Percentiles rank a stretch among this genome's conserved stretches.
Evolutionary conservation across 1,140 invertebrate species (phyloP).

Genomic region (Capitella teleta): DNA sequence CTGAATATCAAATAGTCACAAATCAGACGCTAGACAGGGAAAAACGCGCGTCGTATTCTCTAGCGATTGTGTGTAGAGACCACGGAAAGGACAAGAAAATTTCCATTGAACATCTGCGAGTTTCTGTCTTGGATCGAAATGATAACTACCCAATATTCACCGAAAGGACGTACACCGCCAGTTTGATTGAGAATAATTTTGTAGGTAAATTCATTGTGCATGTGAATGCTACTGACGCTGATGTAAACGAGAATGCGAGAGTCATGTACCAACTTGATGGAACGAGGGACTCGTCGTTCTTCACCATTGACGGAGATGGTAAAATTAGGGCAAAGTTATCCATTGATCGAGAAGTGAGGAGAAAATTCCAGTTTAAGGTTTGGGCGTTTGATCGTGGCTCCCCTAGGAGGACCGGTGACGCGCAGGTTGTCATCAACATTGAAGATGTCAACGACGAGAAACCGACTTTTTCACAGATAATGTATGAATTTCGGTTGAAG

Average conservation of each 20-base stretch:
- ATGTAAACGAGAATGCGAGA: neutral
- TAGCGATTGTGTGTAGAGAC: neutral
- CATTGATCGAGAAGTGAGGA: constrained; percentile 5
- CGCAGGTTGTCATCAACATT: neutral
- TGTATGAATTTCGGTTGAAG: constrained; percentile 9
- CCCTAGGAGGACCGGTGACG: neutral
- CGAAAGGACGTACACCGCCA: neutral
- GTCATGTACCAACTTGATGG: constrained; percentile 1
- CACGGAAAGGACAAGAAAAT: neutral
- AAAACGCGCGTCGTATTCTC: neutral
- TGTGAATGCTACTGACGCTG: constrained; percentile 5
- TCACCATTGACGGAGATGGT: neutral
- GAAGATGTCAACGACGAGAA: constrained; percentile 9
- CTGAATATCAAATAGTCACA: constrained; percentile 35
- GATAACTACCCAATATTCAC: constrained; percentile 10
- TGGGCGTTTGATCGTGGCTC: constrained; percentile 1
- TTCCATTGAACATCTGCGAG: neutral
- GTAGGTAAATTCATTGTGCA: constrained; percentile 1
- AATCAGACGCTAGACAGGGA: constrained; percentile 7
- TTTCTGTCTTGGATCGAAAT: constrained; percentile 8
- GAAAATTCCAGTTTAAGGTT: constrained; percentile 3
- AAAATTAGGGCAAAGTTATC: neutral
- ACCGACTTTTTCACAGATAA: neutral
- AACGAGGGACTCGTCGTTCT: neutral
- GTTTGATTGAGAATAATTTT: constrained; percentile 4